phyloP scores from a whole-genome alignment of 2,888 invertebrate genomes.

The Phytoseiulus persimilis region DNA sequence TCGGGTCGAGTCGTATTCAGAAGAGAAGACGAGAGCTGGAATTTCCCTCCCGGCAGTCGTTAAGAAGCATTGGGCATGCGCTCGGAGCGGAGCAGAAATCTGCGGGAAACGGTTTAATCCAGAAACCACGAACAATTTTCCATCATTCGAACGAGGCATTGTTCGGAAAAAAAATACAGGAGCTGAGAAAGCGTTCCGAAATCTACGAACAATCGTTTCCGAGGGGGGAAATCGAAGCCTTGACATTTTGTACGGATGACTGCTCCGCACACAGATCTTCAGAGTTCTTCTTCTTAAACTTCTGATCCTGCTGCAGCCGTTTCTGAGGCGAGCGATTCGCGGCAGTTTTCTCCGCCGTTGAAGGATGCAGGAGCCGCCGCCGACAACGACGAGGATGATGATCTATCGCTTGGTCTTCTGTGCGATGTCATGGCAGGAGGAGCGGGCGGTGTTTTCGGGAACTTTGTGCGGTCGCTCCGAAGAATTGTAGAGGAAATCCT shows the following conservation, averaged over 20 bases:
- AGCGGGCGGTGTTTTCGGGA: neutral
- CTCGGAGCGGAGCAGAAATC: neutral
- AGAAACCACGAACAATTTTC: neutral
- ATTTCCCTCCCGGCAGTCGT: neutral
- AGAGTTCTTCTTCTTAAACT: neutral
- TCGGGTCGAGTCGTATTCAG: neutral
- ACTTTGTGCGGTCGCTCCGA: neutral
- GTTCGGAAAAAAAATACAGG: neutral
- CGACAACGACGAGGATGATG: neutral
- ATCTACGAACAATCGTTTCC: neutral
- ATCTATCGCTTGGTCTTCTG: neutral
- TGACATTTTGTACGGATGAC: neutral
- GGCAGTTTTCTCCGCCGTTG: neutral
- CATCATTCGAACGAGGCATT: neutral
- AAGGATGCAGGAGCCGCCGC: neutral
- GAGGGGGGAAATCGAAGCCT: neutral
- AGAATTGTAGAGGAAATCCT: neutral
- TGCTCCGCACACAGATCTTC: neutral
- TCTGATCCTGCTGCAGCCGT: too few species aligned
- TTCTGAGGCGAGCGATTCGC: neutral
- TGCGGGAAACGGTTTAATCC: neutral
- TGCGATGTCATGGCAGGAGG: neutral
- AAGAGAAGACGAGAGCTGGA: neutral
- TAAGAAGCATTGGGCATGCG: neutral
- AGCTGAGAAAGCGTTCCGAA: neutral